phyloP scores from a whole-genome alignment of 2,888 invertebrate species.

The Heliconius cydno region DNA sequence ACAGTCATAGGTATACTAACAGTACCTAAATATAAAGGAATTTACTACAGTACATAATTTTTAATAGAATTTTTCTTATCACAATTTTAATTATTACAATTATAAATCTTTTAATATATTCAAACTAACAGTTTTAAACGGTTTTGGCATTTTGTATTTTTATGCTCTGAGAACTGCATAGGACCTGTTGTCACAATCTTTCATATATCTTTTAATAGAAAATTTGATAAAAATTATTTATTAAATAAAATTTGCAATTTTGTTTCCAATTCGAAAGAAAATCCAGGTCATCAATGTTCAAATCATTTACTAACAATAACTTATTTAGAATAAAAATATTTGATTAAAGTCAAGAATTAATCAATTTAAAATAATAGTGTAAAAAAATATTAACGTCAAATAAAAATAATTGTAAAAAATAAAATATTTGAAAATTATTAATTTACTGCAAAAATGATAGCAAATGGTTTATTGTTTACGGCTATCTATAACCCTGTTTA shows the following conservation, averaged over 20 bases:
- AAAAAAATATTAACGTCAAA: too few species aligned
- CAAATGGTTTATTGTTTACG: conserved; percentile 52
- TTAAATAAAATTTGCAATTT: too few species aligned
- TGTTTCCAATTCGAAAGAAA: not conserved
- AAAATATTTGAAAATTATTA: not conserved
- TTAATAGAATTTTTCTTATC: conserved; percentile 11
- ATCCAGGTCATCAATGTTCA: not conserved
- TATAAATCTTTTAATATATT: not conserved
- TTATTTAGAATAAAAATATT: not conserved
- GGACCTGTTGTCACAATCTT: not conserved
- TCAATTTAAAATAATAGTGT: too few species aligned
- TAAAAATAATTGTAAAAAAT: too few species aligned
- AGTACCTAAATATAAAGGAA: not conserved
- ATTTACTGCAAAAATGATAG: conserved; percentile 12
- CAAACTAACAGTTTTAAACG: not conserved
- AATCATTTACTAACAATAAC: not conserved
- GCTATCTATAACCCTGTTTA: conserved; percentile 74
- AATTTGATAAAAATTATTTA: not conserved
- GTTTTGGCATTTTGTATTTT: not conserved
- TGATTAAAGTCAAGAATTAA: not conserved
- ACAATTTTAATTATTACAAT: conserved; percentile 18
- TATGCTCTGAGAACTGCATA: not conserved
- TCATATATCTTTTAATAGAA: not conserved
- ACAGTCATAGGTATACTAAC: conserved; percentile 7
- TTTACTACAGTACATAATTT: not conserved